A percentile compares a stretch with the other conserved stretches of the same genome.
phyloP scores from a whole-genome alignment of 2,113 vertebrate genomes.

The Synodontis membranacea region DNA sequence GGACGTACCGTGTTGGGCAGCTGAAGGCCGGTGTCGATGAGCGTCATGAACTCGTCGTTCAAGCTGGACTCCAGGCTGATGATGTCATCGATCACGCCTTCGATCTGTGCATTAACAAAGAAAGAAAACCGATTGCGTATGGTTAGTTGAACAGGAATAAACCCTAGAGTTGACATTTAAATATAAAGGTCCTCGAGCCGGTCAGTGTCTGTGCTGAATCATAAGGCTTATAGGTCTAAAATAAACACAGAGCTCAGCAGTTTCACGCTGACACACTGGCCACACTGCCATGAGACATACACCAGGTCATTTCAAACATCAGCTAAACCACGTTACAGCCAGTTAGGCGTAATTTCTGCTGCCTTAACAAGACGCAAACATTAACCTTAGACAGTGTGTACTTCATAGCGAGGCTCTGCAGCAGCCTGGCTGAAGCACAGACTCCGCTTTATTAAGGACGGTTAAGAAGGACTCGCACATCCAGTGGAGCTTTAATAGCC shows the following conservation, averaged over 20 bases:
- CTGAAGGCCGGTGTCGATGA: conserved; percentile 77
- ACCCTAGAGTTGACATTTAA: background rate
- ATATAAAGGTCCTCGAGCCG: background rate
- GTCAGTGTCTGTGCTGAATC: conserved; percentile 30
- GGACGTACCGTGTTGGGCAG: conserved; percentile 79
- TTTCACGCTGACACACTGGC: conserved; percentile 48
- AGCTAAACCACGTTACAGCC: background rate
- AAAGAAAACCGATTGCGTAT: background rate
- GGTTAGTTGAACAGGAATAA: background rate
- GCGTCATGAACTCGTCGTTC: conserved; percentile 82
- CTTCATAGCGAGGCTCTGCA: conserved; percentile 13
- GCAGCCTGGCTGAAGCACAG: background rate
- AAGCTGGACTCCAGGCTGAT: conserved; percentile 89
- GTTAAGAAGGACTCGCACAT: background rate
- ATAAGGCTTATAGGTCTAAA: conserved; percentile 9
- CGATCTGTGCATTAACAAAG: conserved; percentile 69
- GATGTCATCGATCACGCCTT: conserved; percentile 87
- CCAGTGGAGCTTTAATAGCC: conserved; percentile 24
- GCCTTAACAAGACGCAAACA: background rate
- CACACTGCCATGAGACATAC: conserved; percentile 38
- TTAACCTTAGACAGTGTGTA: conserved; percentile 26
- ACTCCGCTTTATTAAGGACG: conserved; percentile 12
- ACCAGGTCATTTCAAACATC: conserved; percentile 20
- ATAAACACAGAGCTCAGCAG: conserved; percentile 27
- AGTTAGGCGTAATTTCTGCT: background rate